Conservation (phyloP, 2,113 vertebrate species). For the human region DNA sequence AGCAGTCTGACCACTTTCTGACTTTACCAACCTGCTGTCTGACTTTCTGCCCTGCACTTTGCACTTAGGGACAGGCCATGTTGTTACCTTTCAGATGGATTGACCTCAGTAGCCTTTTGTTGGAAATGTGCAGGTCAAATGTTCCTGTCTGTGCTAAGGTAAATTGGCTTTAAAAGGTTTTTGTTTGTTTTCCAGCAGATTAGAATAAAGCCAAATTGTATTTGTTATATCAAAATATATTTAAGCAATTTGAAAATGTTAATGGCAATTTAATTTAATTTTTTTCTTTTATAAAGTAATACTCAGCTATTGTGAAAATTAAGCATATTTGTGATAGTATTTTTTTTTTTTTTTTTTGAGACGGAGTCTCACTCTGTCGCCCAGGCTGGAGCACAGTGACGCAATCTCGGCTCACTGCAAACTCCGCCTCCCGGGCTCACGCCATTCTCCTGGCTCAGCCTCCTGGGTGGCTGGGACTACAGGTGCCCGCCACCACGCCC, state of each 20-base stretch:
- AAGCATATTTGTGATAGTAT: background rate
- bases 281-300: slow-evolving; percentile 41
- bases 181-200: slow-evolving; percentile 38
- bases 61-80: background rate
- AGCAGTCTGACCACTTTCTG: background rate
- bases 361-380: too few relatives aligned
- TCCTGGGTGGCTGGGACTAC: too few relatives aligned
- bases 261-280: background rate
- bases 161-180: slow-evolving; percentile 28
- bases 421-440: too few relatives aligned
- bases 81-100: background rate
- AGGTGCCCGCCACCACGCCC: too few relatives aligned
- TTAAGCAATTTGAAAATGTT: slow-evolving; percentile 37
- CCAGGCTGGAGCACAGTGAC: too few relatives aligned
- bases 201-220: slow-evolving; percentile 44
- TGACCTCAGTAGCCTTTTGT: background rate
- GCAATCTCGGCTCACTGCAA: too few relatives aligned
- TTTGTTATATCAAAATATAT: slow-evolving; percentile 8
- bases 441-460: too few relatives aligned
- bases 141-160: background rate
- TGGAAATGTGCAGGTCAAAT: background rate
- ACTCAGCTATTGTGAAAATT: background rate
- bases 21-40: background rate
- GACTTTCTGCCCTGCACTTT: background rate
- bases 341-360: too few relatives aligned